Percentiles rank a stretch among this genome's conserved stretches.
Conservation (phyloP, 2,888 invertebrate genomes). For the Mythimna ferrago region DNA sequence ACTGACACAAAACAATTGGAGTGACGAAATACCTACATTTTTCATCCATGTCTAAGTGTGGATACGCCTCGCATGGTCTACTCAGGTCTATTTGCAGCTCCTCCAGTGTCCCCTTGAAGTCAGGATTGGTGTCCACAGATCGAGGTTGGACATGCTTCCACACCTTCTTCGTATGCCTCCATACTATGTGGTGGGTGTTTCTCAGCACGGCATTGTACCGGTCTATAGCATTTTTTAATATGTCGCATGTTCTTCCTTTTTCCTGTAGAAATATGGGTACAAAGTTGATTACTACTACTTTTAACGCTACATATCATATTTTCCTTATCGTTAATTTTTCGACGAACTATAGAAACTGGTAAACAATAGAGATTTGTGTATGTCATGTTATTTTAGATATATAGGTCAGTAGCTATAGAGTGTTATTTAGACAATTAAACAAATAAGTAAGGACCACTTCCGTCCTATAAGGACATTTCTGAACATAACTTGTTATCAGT, state of each 20-base stretch:
- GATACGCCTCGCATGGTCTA: constrained; percentile 92
- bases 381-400: neutral
- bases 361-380: neutral
- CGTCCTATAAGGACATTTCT: too few species aligned
- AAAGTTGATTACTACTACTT: neutral
- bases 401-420: too few species aligned
- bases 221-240: constrained; percentile 68
- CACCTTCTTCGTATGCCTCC: constrained; percentile 46
- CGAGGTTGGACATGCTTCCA: constrained; percentile 20
- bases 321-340: constrained; percentile 13
- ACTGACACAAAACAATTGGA: neutral
- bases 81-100: constrained; percentile 90
- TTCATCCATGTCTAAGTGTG: constrained; percentile 94
- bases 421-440: too few species aligned
- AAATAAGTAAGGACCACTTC: too few species aligned
- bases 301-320: neutral
- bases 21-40: constrained; percentile 91
- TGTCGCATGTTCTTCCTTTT: constrained; percentile 88
- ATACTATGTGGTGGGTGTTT: constrained; percentile 53
- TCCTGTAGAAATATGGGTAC: constrained; percentile 52
- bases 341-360: neutral
- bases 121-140: constrained; percentile 18
- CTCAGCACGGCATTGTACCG: constrained; percentile 63
- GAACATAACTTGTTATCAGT: too few species aligned
- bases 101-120: constrained; percentile 73